Evolutionary conservation across 2,113 vertebrate species (phyloP), one percentile per base, ranked within the genome.

Genomic region (Channa argus): DNA sequence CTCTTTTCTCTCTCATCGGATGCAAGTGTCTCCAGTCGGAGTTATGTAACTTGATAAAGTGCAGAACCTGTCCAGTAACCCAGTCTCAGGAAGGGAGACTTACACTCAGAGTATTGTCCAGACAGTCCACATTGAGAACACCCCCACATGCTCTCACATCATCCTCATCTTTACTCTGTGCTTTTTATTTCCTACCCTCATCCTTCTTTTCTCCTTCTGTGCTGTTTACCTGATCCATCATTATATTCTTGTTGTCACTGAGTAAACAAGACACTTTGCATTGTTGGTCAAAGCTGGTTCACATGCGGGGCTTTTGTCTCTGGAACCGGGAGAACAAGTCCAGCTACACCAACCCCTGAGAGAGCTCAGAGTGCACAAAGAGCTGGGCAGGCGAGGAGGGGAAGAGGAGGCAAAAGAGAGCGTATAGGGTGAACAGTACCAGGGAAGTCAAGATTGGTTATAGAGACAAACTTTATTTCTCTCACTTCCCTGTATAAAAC

Each of bases 311-410:
- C 76, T 80, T 89, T 92, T 93, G 89, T 91, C 59, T 71, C 51
- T 54, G 49, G 59, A 90, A 91, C 89, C 36, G 80, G 87, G 80
- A 71, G 84, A 93, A 88, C 92, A 8, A 70, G 92, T 92, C 69
- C 5, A 45, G 73, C 87, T 61, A 68, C 79, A 49, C 5, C 2
- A 45, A 69, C 49, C 76, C 52, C 67, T 56, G 39, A 76, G 37
- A 74, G 70, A n/a, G 63, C 82, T 70, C 50, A 64, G 37, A 50
- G 71, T 68, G 52, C 67, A 86, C 83, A 86, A 85, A 89, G 69
- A 85, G 80, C 82, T 58, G 60, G 81, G 65, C 71, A 82, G 73
- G 69, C 69, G 68, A 62, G 74, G 41, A 38, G 15, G 36, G 45
- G 24, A 56, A n/a, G 47, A 54, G 15, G 49, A 53, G 41, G 52